Percentiles rank a stretch among this genome's conserved stretches.
Conservation (phyloP, 1,140 invertebrate genomes). For the Drosophila punjabiensis region DNA sequence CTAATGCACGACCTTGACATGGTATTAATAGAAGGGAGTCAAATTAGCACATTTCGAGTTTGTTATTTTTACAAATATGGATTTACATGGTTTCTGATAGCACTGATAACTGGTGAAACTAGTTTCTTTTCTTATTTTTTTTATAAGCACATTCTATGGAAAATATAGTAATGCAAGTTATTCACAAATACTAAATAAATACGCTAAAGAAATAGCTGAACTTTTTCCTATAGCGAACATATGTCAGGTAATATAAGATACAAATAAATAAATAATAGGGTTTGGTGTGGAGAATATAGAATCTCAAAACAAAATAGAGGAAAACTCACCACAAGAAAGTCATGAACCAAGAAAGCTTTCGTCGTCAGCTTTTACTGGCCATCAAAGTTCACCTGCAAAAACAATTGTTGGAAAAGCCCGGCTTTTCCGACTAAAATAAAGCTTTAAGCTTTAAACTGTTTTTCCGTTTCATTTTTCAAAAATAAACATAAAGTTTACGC, state of each 20-base stretch:
- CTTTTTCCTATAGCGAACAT: neutral
- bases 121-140: neutral
- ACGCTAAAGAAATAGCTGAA: neutral
- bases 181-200: neutral
- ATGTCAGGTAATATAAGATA: no score
- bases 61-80: neutral
- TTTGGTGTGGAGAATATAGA: conserved; percentile 2
- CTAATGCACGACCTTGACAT: conserved; percentile 42
- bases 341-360: conserved; percentile 53
- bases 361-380: neutral
- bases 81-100: neutral
- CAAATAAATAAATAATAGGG: neutral
- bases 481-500: neutral
- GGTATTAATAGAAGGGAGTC: conserved; percentile 17
- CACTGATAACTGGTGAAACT: neutral
- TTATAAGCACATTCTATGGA: neutral
- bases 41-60: conserved; percentile 13
- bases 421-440: neutral
- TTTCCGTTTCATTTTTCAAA: neutral
- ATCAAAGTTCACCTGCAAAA: neutral
- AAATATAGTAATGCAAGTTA: neutral
- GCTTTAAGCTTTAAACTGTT: conserved; percentile 32
- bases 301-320: neutral
- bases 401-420: conserved; percentile 1
- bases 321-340: conserved; percentile 29